Evolutionary conservation across 1,140 invertebrate genomes (phyloP).

Genomic region (Oryzaephilus surinamensis): DNA sequence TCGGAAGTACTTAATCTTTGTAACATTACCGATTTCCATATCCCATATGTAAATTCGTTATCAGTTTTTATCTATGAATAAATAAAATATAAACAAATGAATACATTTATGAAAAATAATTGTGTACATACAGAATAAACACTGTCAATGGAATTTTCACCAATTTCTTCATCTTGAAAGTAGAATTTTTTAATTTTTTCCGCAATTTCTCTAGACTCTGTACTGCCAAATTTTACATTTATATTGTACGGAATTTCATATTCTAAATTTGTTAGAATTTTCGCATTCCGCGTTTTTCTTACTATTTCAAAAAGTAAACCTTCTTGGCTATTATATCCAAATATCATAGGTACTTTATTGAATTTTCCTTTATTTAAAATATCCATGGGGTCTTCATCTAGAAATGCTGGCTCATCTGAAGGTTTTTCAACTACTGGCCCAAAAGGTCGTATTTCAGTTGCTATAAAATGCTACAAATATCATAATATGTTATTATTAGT

Average conservation of each 20-base stretch:
- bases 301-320: conserved; percentile 6
- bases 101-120: no score
- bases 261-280: conserved; percentile 8
- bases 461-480: not conserved
- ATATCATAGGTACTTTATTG: conserved; percentile 16
- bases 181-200: conserved; percentile 14
- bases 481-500: not conserved
- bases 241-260: conserved; percentile 3
- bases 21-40: no score
- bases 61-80: no score
- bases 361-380: conserved; percentile 15
- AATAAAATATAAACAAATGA: no score
- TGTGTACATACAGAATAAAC: no score
- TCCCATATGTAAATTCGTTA: no score
- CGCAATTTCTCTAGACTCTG: conserved; percentile 4
- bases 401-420: conserved; percentile 6
- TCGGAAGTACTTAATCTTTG: no score
- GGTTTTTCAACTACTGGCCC: conserved; percentile 9
- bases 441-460: not conserved
- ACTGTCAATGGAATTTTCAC: no score
- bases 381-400: conserved; percentile 13
- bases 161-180: conserved; percentile 6
- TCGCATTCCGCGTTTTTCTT: not conserved
- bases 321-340: conserved; percentile 16
- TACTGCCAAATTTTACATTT: conserved; percentile 4